Evolutionary conservation across 2,797 vertebrate species (phyloP).

Genomic region (Podarcis siculus): DNA sequence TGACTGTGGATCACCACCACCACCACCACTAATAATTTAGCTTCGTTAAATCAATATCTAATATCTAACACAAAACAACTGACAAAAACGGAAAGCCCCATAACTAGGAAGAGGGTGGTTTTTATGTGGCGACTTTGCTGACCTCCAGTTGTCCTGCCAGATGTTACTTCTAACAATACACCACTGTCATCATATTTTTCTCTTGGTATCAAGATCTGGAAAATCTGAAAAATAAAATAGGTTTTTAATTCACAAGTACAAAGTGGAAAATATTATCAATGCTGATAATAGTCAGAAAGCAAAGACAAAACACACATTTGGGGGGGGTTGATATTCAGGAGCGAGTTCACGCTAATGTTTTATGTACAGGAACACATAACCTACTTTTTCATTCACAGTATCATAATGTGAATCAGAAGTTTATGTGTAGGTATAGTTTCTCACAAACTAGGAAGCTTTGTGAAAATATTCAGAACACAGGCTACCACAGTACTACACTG

Average conservation of each 20-base stretch:
- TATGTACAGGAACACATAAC: neutral
- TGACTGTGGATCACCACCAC: neutral
- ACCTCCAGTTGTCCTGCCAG: slow-evolving; percentile 97
- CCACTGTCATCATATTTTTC: slow-evolving; percentile 84
- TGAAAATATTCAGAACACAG: neutral
- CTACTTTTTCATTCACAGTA: neutral
- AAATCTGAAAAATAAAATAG: slow-evolving; percentile 77
- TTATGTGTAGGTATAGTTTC: neutral
- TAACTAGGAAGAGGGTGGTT: slow-evolving; percentile 27
- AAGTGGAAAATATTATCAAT: neutral
- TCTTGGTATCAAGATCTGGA: slow-evolving; percentile 82
- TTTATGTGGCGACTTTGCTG: slow-evolving; percentile 58
- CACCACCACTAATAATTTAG: neutral
- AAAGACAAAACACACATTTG: neutral
- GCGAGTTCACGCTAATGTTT: neutral
- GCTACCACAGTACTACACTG: neutral
- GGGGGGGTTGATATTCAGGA: neutral
- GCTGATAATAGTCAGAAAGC: too few relatives aligned
- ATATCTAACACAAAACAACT: slow-evolving; percentile 19
- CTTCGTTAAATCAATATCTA: slow-evolving; percentile 27
- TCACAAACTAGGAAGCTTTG: neutral
- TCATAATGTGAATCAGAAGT: neutral
- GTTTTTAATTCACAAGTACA: too few relatives aligned
- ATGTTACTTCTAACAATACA: slow-evolving; percentile 89
- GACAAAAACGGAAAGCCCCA: neutral